These are phyloP conservation scores for Pristionchus entomophagus DNA, from an alignment of 2,888 invertebrate genomes.

Conservation along the genomic window DNA sequence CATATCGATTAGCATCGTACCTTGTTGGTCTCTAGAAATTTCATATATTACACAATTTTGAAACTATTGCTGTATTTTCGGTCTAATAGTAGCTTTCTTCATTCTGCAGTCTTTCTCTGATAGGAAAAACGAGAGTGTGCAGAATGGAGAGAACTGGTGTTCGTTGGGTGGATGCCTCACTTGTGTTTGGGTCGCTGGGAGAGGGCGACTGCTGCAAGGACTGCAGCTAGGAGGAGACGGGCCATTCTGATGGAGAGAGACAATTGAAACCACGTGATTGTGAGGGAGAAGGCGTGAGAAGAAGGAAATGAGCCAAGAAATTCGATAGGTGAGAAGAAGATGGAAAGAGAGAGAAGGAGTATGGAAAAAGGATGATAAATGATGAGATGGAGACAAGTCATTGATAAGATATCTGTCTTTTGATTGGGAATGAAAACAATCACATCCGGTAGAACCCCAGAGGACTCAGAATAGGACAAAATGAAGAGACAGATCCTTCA, in stretches of 20 bases:
- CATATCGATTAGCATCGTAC: neutral
- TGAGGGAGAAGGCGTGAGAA: neutral
- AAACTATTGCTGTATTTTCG: neutral
- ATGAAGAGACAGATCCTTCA: neutral
- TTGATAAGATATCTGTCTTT: too few relatives aligned
- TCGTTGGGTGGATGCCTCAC: neutral
- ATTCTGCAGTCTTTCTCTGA: too few relatives aligned
- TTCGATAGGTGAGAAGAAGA: neutral
- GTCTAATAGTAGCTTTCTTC: neutral
- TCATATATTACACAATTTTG: neutral
- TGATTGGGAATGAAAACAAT: neutral
- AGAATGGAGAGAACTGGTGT: too few relatives aligned
- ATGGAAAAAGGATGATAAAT: neutral
- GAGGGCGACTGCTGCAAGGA: neutral
- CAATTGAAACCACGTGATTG: neutral
- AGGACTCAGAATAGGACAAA: too few relatives aligned
- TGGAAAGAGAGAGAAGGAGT: neutral
- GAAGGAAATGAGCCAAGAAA: neutral
- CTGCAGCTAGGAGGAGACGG: neutral
- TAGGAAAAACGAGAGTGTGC: too few relatives aligned
- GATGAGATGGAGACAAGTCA: neutral
- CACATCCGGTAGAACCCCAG: too few relatives aligned
- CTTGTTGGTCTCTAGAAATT: neutral
- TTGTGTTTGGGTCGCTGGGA: neutral
- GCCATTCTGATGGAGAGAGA: slow-evolving; percentile 4